Evolutionary conservation across 2,888 invertebrate genomes (phyloP).

Genomic region (Poecilus cupreus): DNA sequence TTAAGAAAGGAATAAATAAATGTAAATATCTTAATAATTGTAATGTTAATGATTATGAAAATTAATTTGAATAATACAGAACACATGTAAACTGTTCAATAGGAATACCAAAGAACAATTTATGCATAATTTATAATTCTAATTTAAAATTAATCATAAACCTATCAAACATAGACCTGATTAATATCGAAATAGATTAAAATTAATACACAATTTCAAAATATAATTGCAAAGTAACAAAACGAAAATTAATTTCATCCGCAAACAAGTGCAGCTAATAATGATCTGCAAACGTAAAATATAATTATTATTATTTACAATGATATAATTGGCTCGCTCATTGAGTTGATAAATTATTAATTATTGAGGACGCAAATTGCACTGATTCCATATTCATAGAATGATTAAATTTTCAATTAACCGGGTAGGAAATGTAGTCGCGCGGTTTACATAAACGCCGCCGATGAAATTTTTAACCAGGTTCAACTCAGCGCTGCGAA

Average conservation of each 20-base stretch:
- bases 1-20: no score
- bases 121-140: background rate
- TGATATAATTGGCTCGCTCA: conserved; percentile 26
- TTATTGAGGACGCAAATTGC: conserved; percentile 33
- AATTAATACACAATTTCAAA: conserved; percentile 1
- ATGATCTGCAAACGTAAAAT: background rate
- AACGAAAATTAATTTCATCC: conserved; percentile 19
- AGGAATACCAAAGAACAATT: background rate
- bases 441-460: background rate
- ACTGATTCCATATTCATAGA: conserved; percentile 42
- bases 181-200: conserved; percentile 22
- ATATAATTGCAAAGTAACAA: background rate
- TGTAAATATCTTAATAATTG: no score
- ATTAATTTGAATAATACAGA: no score
- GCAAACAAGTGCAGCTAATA: background rate
- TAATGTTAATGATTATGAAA: no score
- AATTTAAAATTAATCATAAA: background rate
- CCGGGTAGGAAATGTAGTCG: conserved; percentile 15
- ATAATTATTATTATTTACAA: conserved; percentile 40
- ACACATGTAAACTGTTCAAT: background rate
- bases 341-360: conserved; percentile 38
- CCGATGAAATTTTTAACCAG: conserved; percentile 8
- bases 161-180: background rate
- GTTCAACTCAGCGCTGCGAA: background rate
- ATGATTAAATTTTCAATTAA: conserved; percentile 52